Evolutionary conservation across 2,797 vertebrate genomes (phyloP), one percentile per base, ranked within the genome.

Genomic region (Urocyon cinereoargenteus): DNA sequence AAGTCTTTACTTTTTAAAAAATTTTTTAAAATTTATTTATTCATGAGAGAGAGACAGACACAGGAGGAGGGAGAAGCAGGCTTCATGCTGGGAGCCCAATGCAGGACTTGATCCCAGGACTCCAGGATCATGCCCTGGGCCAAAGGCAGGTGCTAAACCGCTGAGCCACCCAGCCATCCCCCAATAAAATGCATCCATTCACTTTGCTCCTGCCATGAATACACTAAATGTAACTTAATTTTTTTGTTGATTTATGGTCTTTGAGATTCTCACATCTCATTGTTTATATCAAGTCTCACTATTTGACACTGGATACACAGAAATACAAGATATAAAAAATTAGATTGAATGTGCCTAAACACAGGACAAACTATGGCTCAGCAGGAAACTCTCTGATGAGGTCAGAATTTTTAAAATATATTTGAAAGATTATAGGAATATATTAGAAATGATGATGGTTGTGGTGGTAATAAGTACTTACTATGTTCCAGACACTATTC

Each of bases 321-420:
- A 97, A 28, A 89, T 3, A 86, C 64, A 95, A 82, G 22, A 53
- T 36, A 82, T 49, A n/a, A 55, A 57, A 26, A 90, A 93, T 11
- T 61, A 2, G 36, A 86, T 16, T 90, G 40, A 90, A n/a, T 86
- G 31, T 82, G 3, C 14, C 66, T 93, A 90, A 59, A 24, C 28
- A 45, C n/a, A 83, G 83, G 26, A 53, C 22, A 70, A 68, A 92
- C 18, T 49, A 14, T 73, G 24, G 55, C 57, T 92, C 62, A 73
- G 59, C 88, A 90, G 61, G 5, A 95, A 97, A 34, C 31, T 79
- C 77, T 94, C 82, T 84, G 57, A 89, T 94, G 75, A 78, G 34
- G 9, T 94, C 55, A 92, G n/a, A 70, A 55, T 85, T 81, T 81
- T 82, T 15, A 81, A 79, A 75, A 84, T 49, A 64, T 26, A 79